Evolutionary conservation across 2,797 vertebrate genomes (phyloP), one percentile per base, ranked within the genome.

Genomic region (Sylvia borin): DNA sequence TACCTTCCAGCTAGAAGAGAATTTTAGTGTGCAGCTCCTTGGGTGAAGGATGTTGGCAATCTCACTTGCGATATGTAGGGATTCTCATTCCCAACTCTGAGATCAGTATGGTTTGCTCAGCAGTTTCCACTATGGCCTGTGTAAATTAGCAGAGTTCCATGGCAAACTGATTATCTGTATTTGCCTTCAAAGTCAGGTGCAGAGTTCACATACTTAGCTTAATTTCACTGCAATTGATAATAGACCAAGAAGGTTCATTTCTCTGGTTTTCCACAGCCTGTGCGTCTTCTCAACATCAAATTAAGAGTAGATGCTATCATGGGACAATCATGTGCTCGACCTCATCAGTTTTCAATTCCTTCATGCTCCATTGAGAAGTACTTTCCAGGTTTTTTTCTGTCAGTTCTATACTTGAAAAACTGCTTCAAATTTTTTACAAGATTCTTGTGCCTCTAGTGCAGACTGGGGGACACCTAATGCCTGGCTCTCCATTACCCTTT

Each of bases 401-500:
- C 73, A 84, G 70, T 79, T 93, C 80, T 76, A 14, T 96, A 97
- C 97, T 94, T 96, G 50, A 96, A 96, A 97, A 97, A 92, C 71
- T 83, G 40, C 91, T 97, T 95, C 88, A 74, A 62, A 73, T 85
- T 85, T 97, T 96, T 97, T 96, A 94, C 75, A 96, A 96, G 93
- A 94, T 87, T 83, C 88, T 91, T 86, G 71, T 93, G 90, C 62
- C 71, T 96, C 81, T 92, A 55, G 72, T 94, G 73, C 90, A 94
- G 85, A 88, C 62, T 60, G 91, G 80, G 55, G 93, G 90, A 92
- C 96, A 96, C 96, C 91, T 97, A 92, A 97, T 98, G 95, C 85
- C 97, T 97, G 93, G 77, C 95, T 98, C 86, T 95, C 96, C 51
- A 89, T 98, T 97, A 97, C 92, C 92, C 80, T 96, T 88, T 77